These are phyloP conservation scores for Nyleta sp. DNA, from an alignment of 2,888 invertebrate genomes.

Conservation along the genomic window DNA sequence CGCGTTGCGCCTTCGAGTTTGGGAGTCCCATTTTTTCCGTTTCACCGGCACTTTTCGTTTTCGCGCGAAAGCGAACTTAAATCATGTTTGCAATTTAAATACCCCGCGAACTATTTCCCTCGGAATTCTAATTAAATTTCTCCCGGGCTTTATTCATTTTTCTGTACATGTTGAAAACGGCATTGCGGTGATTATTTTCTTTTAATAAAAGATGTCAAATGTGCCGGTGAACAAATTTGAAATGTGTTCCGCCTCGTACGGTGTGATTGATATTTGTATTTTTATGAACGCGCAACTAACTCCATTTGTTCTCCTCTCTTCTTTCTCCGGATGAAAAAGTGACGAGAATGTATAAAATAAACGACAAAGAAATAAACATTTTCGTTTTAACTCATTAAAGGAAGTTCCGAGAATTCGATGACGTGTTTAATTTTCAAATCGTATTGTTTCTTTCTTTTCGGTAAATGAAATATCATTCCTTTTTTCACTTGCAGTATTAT, in stretches of 20 bases:
- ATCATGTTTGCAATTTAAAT: constrained; percentile 42
- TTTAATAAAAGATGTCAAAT: constrained; percentile 6
- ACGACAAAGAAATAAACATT: too few species aligned
- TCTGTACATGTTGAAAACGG: constrained; percentile 8
- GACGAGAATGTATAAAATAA: too few species aligned
- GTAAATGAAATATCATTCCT: too few species aligned
- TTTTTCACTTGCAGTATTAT: too few species aligned
- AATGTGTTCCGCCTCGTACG: neutral
- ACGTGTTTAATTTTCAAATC: too few species aligned
- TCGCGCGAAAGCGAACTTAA: constrained; percentile 19
- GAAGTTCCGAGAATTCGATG: too few species aligned
- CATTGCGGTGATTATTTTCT: constrained; percentile 11
- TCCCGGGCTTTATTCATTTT: constrained; percentile 14
- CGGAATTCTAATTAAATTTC: constrained; percentile 43
- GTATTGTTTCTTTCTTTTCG: too few species aligned
- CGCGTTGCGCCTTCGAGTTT: neutral
- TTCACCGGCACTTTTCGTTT: constrained; percentile 4
- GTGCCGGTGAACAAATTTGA: neutral
- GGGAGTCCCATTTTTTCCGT: too few species aligned
- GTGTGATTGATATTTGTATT: constrained; percentile 3
- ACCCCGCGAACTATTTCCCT: constrained; percentile 26
- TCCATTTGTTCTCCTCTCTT: too few species aligned
- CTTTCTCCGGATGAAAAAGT: too few species aligned
- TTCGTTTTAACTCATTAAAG: too few species aligned
- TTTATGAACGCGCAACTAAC: neutral